These are phyloP conservation scores for Scyliorhinus canicula DNA, from an alignment of 2,797 vertebrate species.

Conservation along the genomic window DNA sequence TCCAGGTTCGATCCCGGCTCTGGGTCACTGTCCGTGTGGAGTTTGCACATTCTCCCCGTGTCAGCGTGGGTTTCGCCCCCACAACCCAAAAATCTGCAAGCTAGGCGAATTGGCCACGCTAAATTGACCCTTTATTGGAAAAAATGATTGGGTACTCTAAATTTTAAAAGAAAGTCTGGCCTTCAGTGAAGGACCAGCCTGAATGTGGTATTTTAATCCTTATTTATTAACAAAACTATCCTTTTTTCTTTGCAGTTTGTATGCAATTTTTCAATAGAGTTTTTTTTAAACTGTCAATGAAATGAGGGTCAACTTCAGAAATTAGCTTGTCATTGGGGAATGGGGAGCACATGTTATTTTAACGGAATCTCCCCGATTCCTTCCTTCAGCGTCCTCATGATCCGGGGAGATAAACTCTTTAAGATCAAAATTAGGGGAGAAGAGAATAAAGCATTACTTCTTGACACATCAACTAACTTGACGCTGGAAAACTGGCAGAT, in stretches of 20 bases:
- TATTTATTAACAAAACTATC: not conserved
- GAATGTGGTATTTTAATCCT: not conserved
- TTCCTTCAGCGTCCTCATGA: not conserved
- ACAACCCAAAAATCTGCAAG: too few species aligned
- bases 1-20: too few species aligned
- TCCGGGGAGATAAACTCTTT: not conserved
- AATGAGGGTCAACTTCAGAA: not conserved
- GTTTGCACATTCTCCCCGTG: too few species aligned
- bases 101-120: too few species aligned
- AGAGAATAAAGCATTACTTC: not conserved
- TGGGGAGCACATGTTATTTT: not conserved
- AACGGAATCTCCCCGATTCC: not conserved
- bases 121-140: too few species aligned
- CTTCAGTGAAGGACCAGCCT: not conserved
- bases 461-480: not conserved
- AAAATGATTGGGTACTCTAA: too few species aligned
- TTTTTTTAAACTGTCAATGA: not conserved
- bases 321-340: not conserved
- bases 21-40: too few species aligned
- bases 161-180: too few species aligned
- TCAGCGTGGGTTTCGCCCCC: too few species aligned
- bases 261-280: not conserved
- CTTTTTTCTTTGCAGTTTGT: not conserved
- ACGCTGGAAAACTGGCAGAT: not conserved
- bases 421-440: not conserved